Base-by-base conservation (phyloP, 2,113 vertebrate species). In the Spilogale gracilis region DNA sequence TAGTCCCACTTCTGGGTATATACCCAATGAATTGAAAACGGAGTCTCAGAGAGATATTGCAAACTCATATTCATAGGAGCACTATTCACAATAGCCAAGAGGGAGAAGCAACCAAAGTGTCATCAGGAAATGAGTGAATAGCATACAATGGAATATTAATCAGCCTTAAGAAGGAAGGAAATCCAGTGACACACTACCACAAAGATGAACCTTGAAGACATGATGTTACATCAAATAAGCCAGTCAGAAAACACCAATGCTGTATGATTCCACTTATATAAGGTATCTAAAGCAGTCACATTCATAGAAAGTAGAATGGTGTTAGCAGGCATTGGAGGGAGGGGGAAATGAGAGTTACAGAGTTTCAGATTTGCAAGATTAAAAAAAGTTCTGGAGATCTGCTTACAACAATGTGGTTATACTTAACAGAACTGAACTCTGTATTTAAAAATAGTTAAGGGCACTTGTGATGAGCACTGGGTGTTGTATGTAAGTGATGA, bases 191-290 rank as follows among this genome's bases (percentile, higher is more conserved):
- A 87, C 2, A 3, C 38, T 93, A 93, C 60, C 52, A 79, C 25
- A 38, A n/a, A 9, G 61, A 48, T 69, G 21, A 60, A 80, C 21
- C 30, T 79, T 38, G 16, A 80, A 67, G 61, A 80, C 61, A 50
- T 80, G 80, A 69, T 60, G 52, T 21, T 80, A 50, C 79, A 76
- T 69, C 50, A 79, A 79, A 94, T 69, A 79, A 25, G 30, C 38
- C 50, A 87, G 83, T 87, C 92, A 94, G 50, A 58, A 87, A 87
- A 58, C n/a, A 79, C 50, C 86, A 67, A 48, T 87, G 56, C 50
- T 52, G 54, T 87, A 58, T 94, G 61, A 87, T 67, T 87, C 73
- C 61, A 79, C 2, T 69, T 87, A 87, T 13, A 67, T 69, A 54
- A 79, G 18, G 20, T 86, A 20, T 45, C 81, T 63, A 85, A 21